These are phyloP conservation scores for Tipula helvola DNA, from an alignment of 2,888 invertebrate species.

Conservation along the genomic window DNA sequence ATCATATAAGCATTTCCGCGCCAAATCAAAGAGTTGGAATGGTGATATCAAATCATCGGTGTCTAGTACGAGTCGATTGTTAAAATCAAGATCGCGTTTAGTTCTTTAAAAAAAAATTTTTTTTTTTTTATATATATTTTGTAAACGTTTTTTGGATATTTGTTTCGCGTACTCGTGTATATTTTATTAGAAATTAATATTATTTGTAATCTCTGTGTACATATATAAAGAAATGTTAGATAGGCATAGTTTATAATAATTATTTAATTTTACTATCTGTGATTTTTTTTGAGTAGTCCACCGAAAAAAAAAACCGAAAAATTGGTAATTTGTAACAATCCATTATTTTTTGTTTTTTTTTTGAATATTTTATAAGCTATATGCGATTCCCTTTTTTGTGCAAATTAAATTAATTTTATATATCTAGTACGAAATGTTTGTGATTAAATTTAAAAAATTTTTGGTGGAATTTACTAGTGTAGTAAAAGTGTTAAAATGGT, in stretches of 20 bases:
- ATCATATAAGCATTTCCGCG: slow-evolving; percentile 59
- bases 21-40: slow-evolving; percentile 64
- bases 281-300: background rate
- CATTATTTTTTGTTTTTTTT: background rate
- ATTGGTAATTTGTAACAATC: background rate
- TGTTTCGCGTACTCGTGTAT: background rate
- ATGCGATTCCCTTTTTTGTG: background rate
- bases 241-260: background rate
- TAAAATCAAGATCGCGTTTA: slow-evolving; percentile 33
- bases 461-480: background rate
- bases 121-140: background rate
- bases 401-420: background rate
- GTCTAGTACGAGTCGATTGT: slow-evolving; percentile 25
- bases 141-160: background rate
- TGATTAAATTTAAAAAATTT: background rate
- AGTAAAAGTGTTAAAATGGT: background rate
- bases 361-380: background rate
- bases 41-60: slow-evolving; percentile 35
- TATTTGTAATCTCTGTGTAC: background rate
- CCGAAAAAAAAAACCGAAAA: background rate
- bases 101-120: slow-evolving; percentile 25
- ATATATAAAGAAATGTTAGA: background rate
- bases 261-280: background rate
- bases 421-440: background rate
- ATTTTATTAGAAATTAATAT: background rate